Evolutionary conservation across 2,113 vertebrate genomes (phyloP).

Genomic region (Alligator sinensis): DNA sequence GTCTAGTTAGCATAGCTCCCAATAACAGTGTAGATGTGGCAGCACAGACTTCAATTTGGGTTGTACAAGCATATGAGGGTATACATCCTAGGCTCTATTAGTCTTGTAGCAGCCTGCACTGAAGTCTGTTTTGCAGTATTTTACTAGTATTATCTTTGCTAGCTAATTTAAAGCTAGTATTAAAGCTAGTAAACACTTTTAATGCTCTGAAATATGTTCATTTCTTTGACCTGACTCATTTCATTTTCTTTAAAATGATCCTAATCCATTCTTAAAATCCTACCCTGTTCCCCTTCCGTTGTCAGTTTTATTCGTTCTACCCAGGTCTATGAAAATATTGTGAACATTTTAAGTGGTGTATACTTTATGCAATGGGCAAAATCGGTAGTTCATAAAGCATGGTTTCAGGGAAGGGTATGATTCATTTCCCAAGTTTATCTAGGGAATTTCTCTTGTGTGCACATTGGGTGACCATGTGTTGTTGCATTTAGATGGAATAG

Average conservation of each 20-base stretch:
- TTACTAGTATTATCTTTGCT: no score
- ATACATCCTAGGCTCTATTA: no score
- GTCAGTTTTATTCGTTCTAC: not conserved
- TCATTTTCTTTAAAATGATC: not conserved
- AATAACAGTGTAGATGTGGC: no score
- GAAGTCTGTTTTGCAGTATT: no score
- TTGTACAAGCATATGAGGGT: no score
- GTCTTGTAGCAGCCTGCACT: no score
- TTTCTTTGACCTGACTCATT: not conserved
- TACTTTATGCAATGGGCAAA: not conserved
- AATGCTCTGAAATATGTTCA: not conserved
- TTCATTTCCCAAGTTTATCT: not conserved
- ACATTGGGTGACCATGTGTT: not conserved
- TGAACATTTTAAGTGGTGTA: not conserved
- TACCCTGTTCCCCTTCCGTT: not conserved
- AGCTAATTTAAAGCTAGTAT: no score
- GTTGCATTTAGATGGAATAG: not conserved
- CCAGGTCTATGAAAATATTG: not conserved
- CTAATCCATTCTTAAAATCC: not conserved
- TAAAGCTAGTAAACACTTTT: not conserved
- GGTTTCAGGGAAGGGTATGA: not conserved
- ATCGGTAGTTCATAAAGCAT: not conserved
- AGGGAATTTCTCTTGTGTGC: not conserved
- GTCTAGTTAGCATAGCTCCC: no score
- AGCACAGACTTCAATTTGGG: no score